Base-by-base conservation (phyloP, 2,113 vertebrate genomes). In the Garra rufa region DNA sequence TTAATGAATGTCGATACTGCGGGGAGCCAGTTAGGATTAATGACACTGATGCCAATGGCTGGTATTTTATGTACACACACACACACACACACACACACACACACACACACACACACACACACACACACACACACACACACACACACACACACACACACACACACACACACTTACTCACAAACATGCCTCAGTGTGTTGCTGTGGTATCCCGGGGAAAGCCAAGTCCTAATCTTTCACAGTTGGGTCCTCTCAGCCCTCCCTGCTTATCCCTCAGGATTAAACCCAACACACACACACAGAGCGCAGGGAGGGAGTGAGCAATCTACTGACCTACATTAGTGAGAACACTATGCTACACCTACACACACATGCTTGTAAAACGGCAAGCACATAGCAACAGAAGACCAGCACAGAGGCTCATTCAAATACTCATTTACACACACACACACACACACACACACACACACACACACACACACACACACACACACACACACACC, bases 201-300 rank as follows among this genome's bases (percentile, higher is more conserved):
- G 82, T 38, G 63, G 76, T 80, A 87, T 85, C 81, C 83, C 71
- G 19, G 81, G 87, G 88, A 82, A 88, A 86, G 76, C 63, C 83
- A 78, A 63, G 15, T 74, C 57, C 83, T 88, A 85, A 86, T 86
- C 82, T 85, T 80, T 81, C n/a, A 85, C 78, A 48, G 67, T 84
- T 76, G 81, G 63, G 73, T 76, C 61, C 63, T 76, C 81, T 28
- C 59, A 65, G 65, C 85, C 77, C 46, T 82, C 57, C 3, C 77
- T 81, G 71, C 14, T 91, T 78, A 89, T 87, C 85, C 81, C 88
- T 77, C 44, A 80, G 83, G 87, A 89, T 90, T 87, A 87, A 87
- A 57, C 78, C n/a, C 24, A 30, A 75, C 44, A 19, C 44, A 76
- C 46, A 30, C 44, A 75, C 24, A 78, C 55, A 69, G 26, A 69